These are phyloP conservation scores for Druceiella hillmani DNA, from an alignment of 2,888 invertebrate genomes.

Conservation along the genomic window DNA sequence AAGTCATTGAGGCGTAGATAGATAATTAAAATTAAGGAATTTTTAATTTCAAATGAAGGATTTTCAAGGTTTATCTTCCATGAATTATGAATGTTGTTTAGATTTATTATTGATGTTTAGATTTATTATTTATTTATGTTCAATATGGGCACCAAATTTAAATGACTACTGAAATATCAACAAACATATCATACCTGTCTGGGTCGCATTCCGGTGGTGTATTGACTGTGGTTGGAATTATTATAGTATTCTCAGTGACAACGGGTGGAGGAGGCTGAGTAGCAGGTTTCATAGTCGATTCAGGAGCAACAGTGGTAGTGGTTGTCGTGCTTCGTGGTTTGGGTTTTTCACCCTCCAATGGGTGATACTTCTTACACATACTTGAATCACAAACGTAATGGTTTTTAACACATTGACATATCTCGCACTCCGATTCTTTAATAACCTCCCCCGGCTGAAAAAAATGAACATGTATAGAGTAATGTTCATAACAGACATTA, in stretches of 20 bases:
- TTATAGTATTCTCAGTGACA: slow-evolving; percentile 20
- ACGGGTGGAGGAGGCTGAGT: slow-evolving; percentile 7
- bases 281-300: slow-evolving; percentile 9
- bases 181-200: slow-evolving; percentile 33
- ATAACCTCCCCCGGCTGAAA: slow-evolving; percentile 55
- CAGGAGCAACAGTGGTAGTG: slow-evolving; percentile 4
- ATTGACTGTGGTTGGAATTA: slow-evolving; percentile 33
- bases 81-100: not conserved
- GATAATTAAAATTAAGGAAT: too few species aligned
- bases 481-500: too few species aligned
- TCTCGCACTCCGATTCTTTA: slow-evolving; percentile 50
- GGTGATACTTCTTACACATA: slow-evolving; percentile 4
- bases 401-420: slow-evolving; percentile 67
- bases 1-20: too few species aligned
- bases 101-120: slow-evolving; percentile 4
- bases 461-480: slow-evolving; percentile 9
- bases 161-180: slow-evolving; percentile 9
- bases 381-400: slow-evolving; percentile 49
- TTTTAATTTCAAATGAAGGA: too few species aligned
- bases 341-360: not conserved
- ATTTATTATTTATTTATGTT: slow-evolving; percentile 7
- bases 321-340: slow-evolving; percentile 1
- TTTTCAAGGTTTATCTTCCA: too few species aligned
- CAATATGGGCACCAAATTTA: too few species aligned
- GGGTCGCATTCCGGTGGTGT: slow-evolving; percentile 41